These are phyloP conservation scores for Sphenopsis melanotis DNA, from an alignment of 2,797 vertebrate genomes.

Conservation along the genomic window DNA sequence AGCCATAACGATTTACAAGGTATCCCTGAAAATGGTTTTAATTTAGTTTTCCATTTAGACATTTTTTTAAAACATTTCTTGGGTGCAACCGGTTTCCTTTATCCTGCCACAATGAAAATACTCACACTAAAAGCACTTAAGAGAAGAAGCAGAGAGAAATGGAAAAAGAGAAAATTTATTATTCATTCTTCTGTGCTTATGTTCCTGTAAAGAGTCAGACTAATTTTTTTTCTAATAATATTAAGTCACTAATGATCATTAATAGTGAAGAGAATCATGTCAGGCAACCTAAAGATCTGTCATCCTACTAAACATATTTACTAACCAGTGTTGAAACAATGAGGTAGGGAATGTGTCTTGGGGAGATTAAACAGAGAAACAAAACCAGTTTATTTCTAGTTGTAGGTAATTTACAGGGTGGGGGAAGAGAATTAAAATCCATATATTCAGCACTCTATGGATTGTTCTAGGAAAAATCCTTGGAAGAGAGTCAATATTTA, in stretches of 20 bases:
- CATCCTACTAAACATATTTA: neutral
- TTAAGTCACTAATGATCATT: neutral
- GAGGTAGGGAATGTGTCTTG: neutral
- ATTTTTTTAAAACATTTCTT: neutral
- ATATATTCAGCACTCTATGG: neutral
- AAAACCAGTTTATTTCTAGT: neutral
- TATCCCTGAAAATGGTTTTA: neutral
- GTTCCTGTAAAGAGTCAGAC: neutral
- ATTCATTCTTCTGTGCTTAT: neutral
- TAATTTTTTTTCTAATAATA: neutral
- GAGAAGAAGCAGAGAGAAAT: rapidly evolving
- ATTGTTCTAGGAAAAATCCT: neutral
- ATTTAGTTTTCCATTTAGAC: neutral
- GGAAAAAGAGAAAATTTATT: neutral
- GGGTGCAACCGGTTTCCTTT: neutral
- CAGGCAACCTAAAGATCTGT: neutral
- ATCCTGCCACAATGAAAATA: neutral
- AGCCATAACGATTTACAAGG: rapidly evolving
- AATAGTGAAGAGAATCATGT: neutral
- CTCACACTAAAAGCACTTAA: neutral
- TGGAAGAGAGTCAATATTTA: constrained; percentile 29
- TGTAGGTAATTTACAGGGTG: neutral
- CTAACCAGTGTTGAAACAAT: neutral
- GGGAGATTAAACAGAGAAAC: neutral
- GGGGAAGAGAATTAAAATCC: neutral